Evolutionary conservation across 2,113 vertebrate species (phyloP).

Genomic region (Beaufortia kweichowensis): DNA sequence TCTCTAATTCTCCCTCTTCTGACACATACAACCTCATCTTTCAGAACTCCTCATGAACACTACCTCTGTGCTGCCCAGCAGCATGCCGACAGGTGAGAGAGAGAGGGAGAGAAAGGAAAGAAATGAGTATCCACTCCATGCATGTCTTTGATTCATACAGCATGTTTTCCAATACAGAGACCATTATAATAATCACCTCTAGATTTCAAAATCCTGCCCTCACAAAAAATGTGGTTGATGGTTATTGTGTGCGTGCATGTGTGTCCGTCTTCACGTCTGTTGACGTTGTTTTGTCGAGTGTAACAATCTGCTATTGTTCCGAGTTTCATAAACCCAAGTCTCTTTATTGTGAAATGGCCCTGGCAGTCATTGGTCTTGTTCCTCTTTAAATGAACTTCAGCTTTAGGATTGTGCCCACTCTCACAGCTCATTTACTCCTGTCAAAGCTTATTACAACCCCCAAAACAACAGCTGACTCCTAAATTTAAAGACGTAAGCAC

Average conservation of each 20-base stretch:
- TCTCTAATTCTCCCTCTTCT: constrained; percentile 42
- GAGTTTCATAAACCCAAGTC: constrained; percentile 6
- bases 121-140: constrained; percentile 29
- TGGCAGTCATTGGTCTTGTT: neutral
- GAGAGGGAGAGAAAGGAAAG: constrained; percentile 19
- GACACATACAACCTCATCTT: constrained; percentile 58
- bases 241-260: neutral
- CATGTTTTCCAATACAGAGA: constrained; percentile 5
- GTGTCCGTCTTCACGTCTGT: neutral
- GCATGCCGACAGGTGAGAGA: constrained; percentile 64
- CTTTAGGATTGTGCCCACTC: constrained; percentile 17
- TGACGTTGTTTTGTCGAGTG: neutral
- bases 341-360: constrained; percentile 6
- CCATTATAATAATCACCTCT: neutral
- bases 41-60: constrained; percentile 64
- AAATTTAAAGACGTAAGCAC: constrained; percentile 18
- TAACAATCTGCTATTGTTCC: constrained; percentile 5
- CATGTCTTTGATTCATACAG: neutral
- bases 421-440: constrained; percentile 40
- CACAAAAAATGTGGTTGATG: neutral
- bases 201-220: neutral
- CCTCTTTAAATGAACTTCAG: constrained; percentile 13
- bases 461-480: constrained; percentile 28
- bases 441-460: constrained; percentile 23
- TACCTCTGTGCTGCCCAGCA: constrained; percentile 60